A percentile compares a stretch with the other conserved stretches of the same genome.
phyloP scores from a whole-genome alignment of 1,140 invertebrate species.

The Drosophila pandora region DNA sequence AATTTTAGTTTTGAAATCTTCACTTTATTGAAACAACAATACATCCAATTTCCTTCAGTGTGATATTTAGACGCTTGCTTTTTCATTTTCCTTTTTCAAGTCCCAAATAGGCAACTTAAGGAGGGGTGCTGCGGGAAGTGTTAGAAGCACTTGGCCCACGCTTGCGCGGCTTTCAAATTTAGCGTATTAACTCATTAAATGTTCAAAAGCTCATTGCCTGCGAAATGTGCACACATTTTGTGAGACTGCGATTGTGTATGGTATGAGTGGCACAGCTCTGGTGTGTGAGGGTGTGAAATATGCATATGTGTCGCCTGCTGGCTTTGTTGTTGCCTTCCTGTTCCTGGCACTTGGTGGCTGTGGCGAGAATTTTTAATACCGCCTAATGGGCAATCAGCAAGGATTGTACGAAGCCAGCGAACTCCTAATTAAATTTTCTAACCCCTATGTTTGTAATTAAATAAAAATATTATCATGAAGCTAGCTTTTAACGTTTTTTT shows the following conservation, averaged over 20 bases:
- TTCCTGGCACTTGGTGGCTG: conserved; percentile 11
- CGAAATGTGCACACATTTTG: conserved; percentile 75
- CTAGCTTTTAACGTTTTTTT: neutral
- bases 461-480: neutral
- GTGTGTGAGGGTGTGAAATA: conserved; percentile 58
- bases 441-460: conserved; percentile 26
- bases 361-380: conserved; percentile 47
- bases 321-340: conserved; percentile 1
- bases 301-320: conserved; percentile 55
- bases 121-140: conserved; percentile 16
- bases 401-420: conserved; percentile 3
- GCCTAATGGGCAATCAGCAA: conserved; percentile 27
- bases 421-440: conserved; percentile 4
- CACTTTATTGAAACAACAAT: neutral
- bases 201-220: conserved; percentile 78
- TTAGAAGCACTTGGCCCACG: conserved; percentile 65
- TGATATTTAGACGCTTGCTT: conserved; percentile 18
- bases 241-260: conserved; percentile 16
- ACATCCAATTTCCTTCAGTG: conserved; percentile 10
- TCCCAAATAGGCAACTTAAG: conserved; percentile 38
- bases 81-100: conserved; percentile 59
- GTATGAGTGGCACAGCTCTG: conserved; percentile 11
- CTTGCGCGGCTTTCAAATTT: conserved; percentile 77
- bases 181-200: conserved; percentile 80
- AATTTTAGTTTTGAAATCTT: neutral